Conservation (phyloP, 35 echinoderm and acorn worm genomes). For the Nesometra sesokonis region DNA sequence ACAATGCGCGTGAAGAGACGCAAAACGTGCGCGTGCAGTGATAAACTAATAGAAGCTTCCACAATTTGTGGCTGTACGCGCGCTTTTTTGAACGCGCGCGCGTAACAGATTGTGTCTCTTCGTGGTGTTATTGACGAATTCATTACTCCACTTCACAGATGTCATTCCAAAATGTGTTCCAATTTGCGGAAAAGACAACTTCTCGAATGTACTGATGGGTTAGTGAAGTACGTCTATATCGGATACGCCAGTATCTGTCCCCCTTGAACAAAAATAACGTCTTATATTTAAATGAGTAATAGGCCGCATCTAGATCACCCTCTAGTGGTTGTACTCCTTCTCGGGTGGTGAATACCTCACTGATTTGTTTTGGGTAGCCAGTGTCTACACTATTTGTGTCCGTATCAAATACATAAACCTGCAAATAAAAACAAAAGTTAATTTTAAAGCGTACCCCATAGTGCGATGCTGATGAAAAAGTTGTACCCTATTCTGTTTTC, state of each 20-base stretch:
- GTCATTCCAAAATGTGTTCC: conserved; percentile 73
- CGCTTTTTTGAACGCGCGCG: too few species aligned
- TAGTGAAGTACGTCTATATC: conserved; percentile 12
- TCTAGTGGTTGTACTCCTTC: conserved; percentile 3
- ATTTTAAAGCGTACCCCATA: too few species aligned
- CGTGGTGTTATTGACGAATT: too few species aligned
- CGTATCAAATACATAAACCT: conserved; percentile 88
- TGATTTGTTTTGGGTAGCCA: conserved; percentile 55
- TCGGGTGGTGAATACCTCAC: conserved; percentile 22
- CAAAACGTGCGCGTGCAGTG: too few species aligned
- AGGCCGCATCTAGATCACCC: conserved; percentile 62
- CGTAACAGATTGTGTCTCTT: too few species aligned
- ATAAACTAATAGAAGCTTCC: too few species aligned
- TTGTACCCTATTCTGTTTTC: too few species aligned
- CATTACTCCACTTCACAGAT: conserved; percentile 67
- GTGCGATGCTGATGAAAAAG: too few species aligned
- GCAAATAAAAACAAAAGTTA: neutral
- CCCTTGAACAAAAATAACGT: conserved; percentile 87
- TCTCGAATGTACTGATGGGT: conserved; percentile 19
- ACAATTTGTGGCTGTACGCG: too few species aligned
- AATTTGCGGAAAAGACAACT: conserved; percentile 14
- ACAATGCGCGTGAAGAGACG: too few species aligned
- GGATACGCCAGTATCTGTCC: conserved; percentile 46
- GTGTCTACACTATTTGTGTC: conserved; percentile 47
- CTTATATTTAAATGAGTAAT: conserved; percentile 56